Base-by-base conservation (phyloP, 2,797 vertebrate genomes). In the Sebastes kiyomatsui region DNA sequence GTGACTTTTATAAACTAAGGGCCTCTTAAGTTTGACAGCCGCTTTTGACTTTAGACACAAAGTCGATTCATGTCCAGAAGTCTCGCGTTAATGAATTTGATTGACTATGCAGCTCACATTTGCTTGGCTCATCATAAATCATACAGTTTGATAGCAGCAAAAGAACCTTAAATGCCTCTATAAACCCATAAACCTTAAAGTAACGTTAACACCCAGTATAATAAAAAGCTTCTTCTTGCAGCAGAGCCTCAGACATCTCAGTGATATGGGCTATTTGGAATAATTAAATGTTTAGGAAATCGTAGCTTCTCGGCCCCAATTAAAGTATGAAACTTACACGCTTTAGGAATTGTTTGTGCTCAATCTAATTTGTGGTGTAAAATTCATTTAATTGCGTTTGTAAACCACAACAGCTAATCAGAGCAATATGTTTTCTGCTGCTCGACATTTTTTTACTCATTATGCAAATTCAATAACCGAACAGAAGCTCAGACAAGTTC, bases 31-130 rank as follows among this genome's bases (percentile, higher is more conserved):
- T 82, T 90, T 87, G 87, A 84, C 64, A 67, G 69, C 3, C 3
- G 5, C 22, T 74, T 87, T 86, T 87, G 62, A 90, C 77, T 83
- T 72, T 32, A 27, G 84, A 88, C 68, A 68, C 38, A 89, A 87
- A 88, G 62, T 91, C 84, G 82, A 92, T 92, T 81, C 22, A 68
- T 73, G 73, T 77, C 84, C 67, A 80, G 18, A 81, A 83, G 75
- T 82, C 70, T 61, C 7, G 64, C 75, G 55, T 82, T 86, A 91
- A 87, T 82, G 52, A 77, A 67, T 81, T 84, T 77, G 68, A 85
- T 89, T 81, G 61, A 80, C 67, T 61, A 38, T 60, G 71, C 27
- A 58, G 42, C 46, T 67, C 67, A 68, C 22, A 72, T 86, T 79
- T 68, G 27, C 67, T 71, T 11, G 5, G 12, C 46, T 80, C 68